Evolutionary conservation across 2,797 vertebrate genomes (phyloP).

Genomic region (Leptatherina wallacei): DNA sequence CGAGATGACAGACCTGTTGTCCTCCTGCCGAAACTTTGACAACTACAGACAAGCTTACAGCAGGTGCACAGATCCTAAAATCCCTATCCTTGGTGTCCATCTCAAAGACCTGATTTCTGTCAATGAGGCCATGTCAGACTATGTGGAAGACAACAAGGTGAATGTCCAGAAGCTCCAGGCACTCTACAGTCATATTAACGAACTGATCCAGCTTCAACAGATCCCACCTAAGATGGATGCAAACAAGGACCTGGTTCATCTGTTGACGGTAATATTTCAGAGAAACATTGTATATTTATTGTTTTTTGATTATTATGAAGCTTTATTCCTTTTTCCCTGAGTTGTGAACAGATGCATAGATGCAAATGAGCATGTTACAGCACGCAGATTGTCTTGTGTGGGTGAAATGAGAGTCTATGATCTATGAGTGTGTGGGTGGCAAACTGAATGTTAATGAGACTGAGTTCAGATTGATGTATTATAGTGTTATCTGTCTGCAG

Average conservation of each 20-base stretch:
- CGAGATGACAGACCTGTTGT: constrained; percentile 96
- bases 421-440: constrained; percentile 77
- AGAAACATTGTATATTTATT: constrained; percentile 3
- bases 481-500: constrained; percentile 49
- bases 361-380: constrained; percentile 69
- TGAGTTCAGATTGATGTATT: constrained; percentile 69
- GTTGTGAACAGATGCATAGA: constrained; percentile 50
- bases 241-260: constrained; percentile 95
- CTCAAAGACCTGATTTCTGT: constrained; percentile 95
- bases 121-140: constrained; percentile 93
- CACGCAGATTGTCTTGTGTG: constrained; percentile 69
- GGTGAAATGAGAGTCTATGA: constrained; percentile 75
- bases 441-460: constrained; percentile 71
- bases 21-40: constrained; percentile 94
- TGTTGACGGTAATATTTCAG: constrained; percentile 86
- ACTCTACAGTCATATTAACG: constrained; percentile 92
- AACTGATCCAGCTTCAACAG: constrained; percentile 93
- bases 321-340: constrained; percentile 44
- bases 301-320: constrained; percentile 15
- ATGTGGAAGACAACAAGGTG: constrained; percentile 91
- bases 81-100: constrained; percentile 95
- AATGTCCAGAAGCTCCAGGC: constrained; percentile 93
- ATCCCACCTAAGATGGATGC: constrained; percentile 90
- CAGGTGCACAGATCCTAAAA: constrained; percentile 90
- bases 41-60: constrained; percentile 92